phyloP scores from a whole-genome alignment of 2,888 invertebrate species.

The Nomada flava region DNA sequence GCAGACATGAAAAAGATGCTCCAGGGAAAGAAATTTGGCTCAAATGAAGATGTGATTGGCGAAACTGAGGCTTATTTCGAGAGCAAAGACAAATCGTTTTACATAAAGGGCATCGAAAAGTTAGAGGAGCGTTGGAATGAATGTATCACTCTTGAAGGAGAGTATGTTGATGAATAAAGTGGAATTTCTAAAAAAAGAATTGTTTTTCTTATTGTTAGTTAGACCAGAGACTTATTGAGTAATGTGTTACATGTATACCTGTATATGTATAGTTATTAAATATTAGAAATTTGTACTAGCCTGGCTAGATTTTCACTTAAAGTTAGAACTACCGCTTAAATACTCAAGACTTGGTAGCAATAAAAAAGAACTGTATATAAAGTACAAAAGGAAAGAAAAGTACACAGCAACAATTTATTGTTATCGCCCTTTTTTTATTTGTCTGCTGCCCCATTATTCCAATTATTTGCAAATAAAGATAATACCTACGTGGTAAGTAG shows the following conservation, averaged over 20 bases:
- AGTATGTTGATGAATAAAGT: constrained; percentile 50
- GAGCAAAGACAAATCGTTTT: constrained; percentile 45
- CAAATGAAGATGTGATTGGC: constrained; percentile 57
- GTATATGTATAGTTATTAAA: no score
- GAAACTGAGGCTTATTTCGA: constrained; percentile 49
- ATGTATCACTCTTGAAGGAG: constrained; percentile 50
- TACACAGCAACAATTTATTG: no score
- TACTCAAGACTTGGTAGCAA: no score
- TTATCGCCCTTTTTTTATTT: no score
- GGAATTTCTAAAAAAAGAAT: constrained; percentile 2
- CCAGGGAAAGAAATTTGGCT: constrained; percentile 17
- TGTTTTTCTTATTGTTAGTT: constrained; percentile 1
- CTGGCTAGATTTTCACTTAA: no score
- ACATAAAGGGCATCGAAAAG: constrained; percentile 44
- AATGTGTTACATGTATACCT: neutral
- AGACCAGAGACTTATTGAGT: neutral
- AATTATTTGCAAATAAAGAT: no score
- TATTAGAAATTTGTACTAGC: no score
- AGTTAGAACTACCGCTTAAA: no score
- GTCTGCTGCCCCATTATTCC: no score
- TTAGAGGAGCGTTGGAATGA: constrained; percentile 33
- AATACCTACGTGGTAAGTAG: no score
- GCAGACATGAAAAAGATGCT: constrained; percentile 1
- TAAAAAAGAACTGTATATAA: no score
- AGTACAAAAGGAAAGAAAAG: no score